A percentile compares a stretch with the other conserved stretches of the same genome.
phyloP scores from a whole-genome alignment of 2,888 invertebrate genomes.

The Encarsia formosa region DNA sequence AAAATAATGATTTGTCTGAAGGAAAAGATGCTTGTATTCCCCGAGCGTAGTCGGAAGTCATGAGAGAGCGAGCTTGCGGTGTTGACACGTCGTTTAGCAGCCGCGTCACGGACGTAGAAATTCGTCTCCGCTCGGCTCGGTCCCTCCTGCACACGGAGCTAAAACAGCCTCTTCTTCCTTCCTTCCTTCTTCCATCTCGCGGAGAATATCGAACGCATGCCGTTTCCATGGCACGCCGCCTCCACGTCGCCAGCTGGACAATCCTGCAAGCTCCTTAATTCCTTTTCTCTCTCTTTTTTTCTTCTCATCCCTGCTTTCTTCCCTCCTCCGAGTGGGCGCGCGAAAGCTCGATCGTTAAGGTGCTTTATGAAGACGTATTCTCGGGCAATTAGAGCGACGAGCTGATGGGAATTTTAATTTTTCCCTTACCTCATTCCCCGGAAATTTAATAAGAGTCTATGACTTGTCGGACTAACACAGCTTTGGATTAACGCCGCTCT shows the following conservation, averaged over 20 bases:
- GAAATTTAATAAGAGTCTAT: slow-evolving; percentile 17
- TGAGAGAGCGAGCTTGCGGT: no score
- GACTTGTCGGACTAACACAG: no score
- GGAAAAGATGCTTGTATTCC: no score
- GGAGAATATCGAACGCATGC: slow-evolving; percentile 14
- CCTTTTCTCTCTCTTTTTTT: not conserved
- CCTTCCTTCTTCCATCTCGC: not conserved
- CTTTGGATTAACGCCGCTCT: no score
- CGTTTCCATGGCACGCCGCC: slow-evolving; percentile 26
- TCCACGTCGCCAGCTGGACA: slow-evolving; percentile 28
- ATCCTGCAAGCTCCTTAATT: slow-evolving; percentile 4
- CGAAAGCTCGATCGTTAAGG: slow-evolving; percentile 6
- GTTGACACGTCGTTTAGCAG: slow-evolving; percentile 25
- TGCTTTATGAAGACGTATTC: slow-evolving; percentile 22
- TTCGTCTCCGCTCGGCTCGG: no score
- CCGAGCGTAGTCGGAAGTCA: no score
- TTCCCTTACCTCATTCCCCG: no score
- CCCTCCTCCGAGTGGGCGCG: not conserved
- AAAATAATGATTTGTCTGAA: no score
- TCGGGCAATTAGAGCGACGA: slow-evolving; percentile 13
- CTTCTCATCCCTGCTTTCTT: no score
- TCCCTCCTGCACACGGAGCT: no score
- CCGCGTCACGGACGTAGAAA: slow-evolving; percentile 21
- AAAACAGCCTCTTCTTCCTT: no score
- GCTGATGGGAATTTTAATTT: slow-evolving; percentile 1